Conservation (phyloP, 2,113 vertebrate species). For the Heterotis niloticus region DNA sequence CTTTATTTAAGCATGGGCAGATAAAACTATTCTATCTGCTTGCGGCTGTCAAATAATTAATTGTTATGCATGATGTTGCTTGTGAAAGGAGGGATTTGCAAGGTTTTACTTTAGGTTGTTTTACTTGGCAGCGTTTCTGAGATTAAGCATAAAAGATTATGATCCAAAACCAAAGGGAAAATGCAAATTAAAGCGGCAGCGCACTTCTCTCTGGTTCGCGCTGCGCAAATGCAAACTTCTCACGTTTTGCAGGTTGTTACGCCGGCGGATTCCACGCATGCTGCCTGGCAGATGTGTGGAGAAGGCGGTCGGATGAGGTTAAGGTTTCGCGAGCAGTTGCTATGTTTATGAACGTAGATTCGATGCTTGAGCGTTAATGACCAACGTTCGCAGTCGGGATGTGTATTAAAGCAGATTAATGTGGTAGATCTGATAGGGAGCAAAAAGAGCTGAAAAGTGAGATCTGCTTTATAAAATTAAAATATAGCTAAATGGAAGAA, state of each 20-base stretch:
- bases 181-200: not conserved
- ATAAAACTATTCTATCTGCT: conserved; percentile 7
- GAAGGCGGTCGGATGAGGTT: not conserved
- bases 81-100: not conserved
- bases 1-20: conserved; percentile 19
- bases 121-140: not conserved
- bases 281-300: not conserved
- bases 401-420: not conserved
- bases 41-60: conserved; percentile 8
- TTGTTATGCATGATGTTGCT: not conserved
- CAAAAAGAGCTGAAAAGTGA: too few species aligned
- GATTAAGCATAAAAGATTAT: not conserved
- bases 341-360: conserved; percentile 3
- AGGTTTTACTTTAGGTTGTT: not conserved
- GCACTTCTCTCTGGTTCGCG: not conserved
- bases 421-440: not conserved
- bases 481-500: too few species aligned
- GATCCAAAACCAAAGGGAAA: not conserved
- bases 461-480: too few species aligned
- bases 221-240: not conserved
- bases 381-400: not conserved
- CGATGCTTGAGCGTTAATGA: not conserved
- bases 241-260: not conserved
- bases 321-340: not conserved
- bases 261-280: not conserved